phyloP scores from a whole-genome alignment of 2,113 vertebrate genomes.

The Thermophis baileyi region DNA sequence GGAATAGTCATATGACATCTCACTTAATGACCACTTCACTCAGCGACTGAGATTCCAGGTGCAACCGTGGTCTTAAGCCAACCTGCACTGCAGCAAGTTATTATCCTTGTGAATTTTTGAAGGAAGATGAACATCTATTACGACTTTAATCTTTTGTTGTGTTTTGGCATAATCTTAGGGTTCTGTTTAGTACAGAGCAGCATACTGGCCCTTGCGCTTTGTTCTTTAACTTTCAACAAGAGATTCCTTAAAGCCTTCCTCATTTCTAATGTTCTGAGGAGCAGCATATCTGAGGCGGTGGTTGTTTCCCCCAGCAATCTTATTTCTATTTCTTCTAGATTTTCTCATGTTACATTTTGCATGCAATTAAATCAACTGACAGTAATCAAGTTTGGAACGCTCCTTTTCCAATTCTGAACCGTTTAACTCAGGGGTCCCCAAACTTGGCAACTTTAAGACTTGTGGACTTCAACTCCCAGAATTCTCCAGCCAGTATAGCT shows the following conservation, averaged over 20 bases:
- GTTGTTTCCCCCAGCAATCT: not conserved
- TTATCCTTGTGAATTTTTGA: not conserved
- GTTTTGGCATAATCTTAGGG: not conserved
- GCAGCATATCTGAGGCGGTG: not conserved
- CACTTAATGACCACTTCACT: not conserved
- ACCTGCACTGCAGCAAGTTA: not conserved
- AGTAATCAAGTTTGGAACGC: not conserved
- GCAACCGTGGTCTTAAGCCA: too few species aligned
- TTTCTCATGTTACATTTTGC: not conserved
- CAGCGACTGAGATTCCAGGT: not conserved
- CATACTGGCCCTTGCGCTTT: not conserved
- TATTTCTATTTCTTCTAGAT: not conserved
- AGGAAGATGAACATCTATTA: not conserved
- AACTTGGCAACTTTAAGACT: too few species aligned
- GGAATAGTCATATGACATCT: not conserved
- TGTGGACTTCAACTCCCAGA: too few species aligned
- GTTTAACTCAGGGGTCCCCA: too few species aligned
- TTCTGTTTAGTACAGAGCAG: not conserved
- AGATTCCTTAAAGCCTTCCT: not conserved
- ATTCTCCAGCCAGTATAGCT: too few species aligned
- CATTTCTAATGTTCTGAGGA: not conserved
- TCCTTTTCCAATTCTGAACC: not conserved
- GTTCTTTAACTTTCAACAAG: not conserved
- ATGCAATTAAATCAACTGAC: not conserved
- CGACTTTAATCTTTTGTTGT: not conserved